Percentiles rank a stretch among this genome's conserved stretches.
phyloP scores from a whole-genome alignment of 2,113 vertebrate genomes.

The Proteles cristata region DNA sequence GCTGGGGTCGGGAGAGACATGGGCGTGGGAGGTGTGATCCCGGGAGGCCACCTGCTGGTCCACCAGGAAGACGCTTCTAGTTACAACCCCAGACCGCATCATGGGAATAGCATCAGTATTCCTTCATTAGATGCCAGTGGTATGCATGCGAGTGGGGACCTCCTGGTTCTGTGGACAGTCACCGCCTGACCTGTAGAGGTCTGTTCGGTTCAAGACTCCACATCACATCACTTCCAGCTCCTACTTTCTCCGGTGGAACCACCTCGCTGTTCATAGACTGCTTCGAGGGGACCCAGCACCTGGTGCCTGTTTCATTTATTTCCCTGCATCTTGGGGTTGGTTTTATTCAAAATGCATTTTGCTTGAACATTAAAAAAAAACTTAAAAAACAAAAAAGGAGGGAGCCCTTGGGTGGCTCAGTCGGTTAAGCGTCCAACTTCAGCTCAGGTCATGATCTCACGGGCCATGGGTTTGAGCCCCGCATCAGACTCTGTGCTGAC shows the following conservation, averaged over 20 bases:
- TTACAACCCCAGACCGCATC: not conserved
- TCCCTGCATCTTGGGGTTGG: not conserved
- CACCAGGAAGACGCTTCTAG: accelerated
- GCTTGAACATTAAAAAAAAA: not conserved
- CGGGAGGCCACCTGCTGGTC: no score
- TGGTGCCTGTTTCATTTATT: not conserved
- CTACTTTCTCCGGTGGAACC: accelerated
- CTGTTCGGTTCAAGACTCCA: not conserved
- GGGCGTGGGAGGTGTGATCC: accelerated
- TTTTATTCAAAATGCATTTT: not conserved
- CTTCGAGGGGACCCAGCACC: accelerated
- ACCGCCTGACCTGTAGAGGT: no score
- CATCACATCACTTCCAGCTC: accelerated
- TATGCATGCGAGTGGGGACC: accelerated
- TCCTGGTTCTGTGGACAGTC: accelerated
- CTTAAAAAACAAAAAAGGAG: no score
- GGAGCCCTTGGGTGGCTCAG: no score
- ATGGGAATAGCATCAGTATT: accelerated
- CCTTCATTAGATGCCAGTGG: not conserved
- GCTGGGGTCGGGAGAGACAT: not conserved
- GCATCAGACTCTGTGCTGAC: no score
- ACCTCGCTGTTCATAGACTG: accelerated
- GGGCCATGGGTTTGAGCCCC: no score
- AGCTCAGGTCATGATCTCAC: no score
- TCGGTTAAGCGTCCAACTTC: no score